Evolutionary conservation across 64 coral and sea anemone species (phyloP), one percentile per base, ranked within the genome.

Genomic region (Pocillopora verrucosa): DNA sequence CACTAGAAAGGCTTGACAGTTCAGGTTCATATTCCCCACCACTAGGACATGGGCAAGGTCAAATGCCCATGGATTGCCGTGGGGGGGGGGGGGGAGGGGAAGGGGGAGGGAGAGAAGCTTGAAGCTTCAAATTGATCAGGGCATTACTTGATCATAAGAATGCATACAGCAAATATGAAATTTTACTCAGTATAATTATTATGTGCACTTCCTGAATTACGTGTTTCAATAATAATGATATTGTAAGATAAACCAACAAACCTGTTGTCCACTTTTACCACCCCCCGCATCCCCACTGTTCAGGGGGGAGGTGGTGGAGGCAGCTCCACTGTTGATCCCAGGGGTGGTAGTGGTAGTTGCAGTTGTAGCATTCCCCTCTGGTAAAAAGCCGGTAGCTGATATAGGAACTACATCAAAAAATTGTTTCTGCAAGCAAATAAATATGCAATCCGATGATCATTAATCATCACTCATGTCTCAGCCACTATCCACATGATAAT

Each of bases 321-420:
- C 77, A 26, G 86, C 82, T 11, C 86, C 88, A 61, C 82, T 83
- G 74, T 88, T 95, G 38, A 63, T 89, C 15, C 93, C 91, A 61
- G 91, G 88, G 37, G 84, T 86, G 60, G 93, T 45, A 5, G 90
- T 45, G 1, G 72, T 86, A 10, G 93, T 77, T 2, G 90, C 64
- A 16, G 88, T 65, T 12, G 67, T 65, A 22, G 91, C 89, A 72
- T 93, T 86, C 22, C 84, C 88, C 59, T 99, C 97, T 1, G 93
- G 97, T 19, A 99, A 74, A 68, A 93, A 99, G 2, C 97, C 97
- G 72, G 97, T 99, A 59, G 94, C 76, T 36, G 97, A 95, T 64
- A 99, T 99, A 11, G 90, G 90, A 9, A 99, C 97, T 30, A 99
- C 97, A 51, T 99, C 97, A 95, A 99, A 99, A 38, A 90, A 91